These are phyloP conservation scores for Brachirus orientalis DNA, from an alignment of 2,113 vertebrate genomes.

Conservation along the genomic window DNA sequence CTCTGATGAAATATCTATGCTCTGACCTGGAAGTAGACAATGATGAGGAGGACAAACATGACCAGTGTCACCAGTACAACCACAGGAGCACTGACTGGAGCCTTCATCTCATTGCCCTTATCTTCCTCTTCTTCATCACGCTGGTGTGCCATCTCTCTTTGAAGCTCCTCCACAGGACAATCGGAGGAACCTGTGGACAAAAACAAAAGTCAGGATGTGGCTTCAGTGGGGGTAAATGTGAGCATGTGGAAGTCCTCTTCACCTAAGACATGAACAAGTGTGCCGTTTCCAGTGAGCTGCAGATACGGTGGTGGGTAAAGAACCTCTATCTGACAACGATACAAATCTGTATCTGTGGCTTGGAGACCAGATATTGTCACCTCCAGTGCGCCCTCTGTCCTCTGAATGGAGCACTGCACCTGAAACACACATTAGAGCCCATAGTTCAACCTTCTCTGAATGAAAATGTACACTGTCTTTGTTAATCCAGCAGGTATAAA, in stretches of 20 bases:
- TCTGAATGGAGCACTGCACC: slow-evolving; percentile 53
- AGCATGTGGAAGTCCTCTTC: neutral
- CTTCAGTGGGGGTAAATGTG: too few species aligned
- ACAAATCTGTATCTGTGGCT: slow-evolving; percentile 73
- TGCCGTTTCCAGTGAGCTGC: slow-evolving; percentile 65
- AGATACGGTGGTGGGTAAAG: slow-evolving; percentile 75
- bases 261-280: slow-evolving; percentile 72
- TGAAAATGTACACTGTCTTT: too few species aligned
- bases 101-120: rapidly evolving
- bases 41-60: slow-evolving; percentile 39
- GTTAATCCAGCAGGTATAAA: too few species aligned
- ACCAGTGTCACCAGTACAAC: slow-evolving; percentile 32
- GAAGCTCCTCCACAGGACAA: neutral
- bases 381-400: slow-evolving; percentile 53
- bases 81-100: slow-evolving; percentile 31
- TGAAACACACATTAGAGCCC: neutral
- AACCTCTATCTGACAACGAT: slow-evolving; percentile 66
- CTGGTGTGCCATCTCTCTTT: neutral
- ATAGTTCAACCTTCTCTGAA: neutral
- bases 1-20: neutral
- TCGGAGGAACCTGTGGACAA: slow-evolving; percentile 18
- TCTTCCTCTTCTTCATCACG: neutral
- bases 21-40: slow-evolving; percentile 60
- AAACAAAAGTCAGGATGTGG: neutral
- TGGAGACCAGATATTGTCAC: slow-evolving; percentile 66